Evolutionary conservation across 2,888 invertebrate species (phyloP), one percentile per base, ranked within the genome.

Genomic region (Coenonympha glycerion): DNA sequence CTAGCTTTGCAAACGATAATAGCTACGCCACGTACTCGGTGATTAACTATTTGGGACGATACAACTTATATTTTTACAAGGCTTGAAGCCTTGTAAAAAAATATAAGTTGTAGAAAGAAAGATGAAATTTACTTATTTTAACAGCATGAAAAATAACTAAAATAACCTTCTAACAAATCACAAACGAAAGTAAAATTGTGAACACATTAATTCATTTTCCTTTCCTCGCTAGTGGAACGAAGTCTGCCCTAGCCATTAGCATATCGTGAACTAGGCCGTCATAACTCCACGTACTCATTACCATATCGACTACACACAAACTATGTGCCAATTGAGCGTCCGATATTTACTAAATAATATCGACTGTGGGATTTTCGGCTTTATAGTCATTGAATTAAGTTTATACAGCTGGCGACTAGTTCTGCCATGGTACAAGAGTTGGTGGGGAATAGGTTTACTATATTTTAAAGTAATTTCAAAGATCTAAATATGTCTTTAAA

Each of bases 261-360:
- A 47, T 30, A 47, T n/a, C 37, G 30, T 21, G 15, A 47, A 47
- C 19, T 37, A 39, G 37, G 28, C 19, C 24, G 26, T 33, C 48
- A 41, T 48, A 48, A 48, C 48, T 48, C 11, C 41, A 41, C 47
- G 47, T 31, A 30, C 19, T 36, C 18, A 41, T 48, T 34, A 41
- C 8, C 48, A 39, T 47, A 47, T 45, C 47, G 13, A 18, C 18
- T 41, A 48, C 30, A 48, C 40, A 48, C 41, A 41, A 41, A 41
- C 40, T 24, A 34, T 41, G 26, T 15, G 34, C 22, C 34, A 34
- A 41, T 31, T 45, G 28, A 34, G 22, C 9, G n/a, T 9, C 24
- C 9, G 15, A 3, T 3, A 16, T 33, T 11, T 24, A 6, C 16
- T 18, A 26, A 1, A 11, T 18, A 28, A 2, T 13, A 13, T 3